These are phyloP conservation scores for Labroides dimidiatus DNA, from an alignment of 2,797 vertebrate genomes.

Conservation along the genomic window DNA sequence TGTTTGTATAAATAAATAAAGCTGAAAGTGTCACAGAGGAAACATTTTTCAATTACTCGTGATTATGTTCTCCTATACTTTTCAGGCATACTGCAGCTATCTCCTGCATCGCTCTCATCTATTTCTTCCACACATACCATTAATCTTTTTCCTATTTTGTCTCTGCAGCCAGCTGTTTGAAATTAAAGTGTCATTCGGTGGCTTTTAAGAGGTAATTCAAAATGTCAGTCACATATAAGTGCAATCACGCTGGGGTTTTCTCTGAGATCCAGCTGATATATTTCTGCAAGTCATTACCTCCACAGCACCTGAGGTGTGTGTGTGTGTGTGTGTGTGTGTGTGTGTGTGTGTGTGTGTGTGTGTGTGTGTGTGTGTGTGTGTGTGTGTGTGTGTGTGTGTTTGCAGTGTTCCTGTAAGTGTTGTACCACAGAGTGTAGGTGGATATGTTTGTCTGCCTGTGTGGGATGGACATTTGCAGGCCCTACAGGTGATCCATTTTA, in stretches of 20 bases:
- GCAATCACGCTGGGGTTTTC: conserved; percentile 7
- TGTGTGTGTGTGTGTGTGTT: conserved; percentile 9
- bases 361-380: conserved; percentile 6
- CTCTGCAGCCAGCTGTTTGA: neutral
- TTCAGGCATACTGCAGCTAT: neutral
- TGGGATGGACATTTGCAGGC: conserved; percentile 49
- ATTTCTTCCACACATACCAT: neutral
- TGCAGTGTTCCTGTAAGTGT: conserved; percentile 31
- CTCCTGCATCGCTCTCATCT: neutral
- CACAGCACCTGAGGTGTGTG: conserved; percentile 33
- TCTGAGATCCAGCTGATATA: conserved; percentile 14
- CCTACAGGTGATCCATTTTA: conserved; percentile 27
- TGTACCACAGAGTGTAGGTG: conserved; percentile 53
- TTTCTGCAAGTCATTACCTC: conserved; percentile 33
- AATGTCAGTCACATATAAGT: conserved; percentile 21
- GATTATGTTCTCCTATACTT: neutral
- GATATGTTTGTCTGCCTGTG: conserved; percentile 66
- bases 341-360: conserved; percentile 2
- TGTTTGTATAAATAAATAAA: neutral
- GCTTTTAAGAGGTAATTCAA: conserved; percentile 29
- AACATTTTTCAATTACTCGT: neutral
- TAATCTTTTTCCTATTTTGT: neutral
- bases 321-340: conserved; percentile 6
- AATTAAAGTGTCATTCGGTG: conserved; percentile 6
- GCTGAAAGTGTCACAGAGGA: too few species aligned